Evolutionary conservation across 2,888 invertebrate species (phyloP).

Genomic region (Hypomecis punctinalis): DNA sequence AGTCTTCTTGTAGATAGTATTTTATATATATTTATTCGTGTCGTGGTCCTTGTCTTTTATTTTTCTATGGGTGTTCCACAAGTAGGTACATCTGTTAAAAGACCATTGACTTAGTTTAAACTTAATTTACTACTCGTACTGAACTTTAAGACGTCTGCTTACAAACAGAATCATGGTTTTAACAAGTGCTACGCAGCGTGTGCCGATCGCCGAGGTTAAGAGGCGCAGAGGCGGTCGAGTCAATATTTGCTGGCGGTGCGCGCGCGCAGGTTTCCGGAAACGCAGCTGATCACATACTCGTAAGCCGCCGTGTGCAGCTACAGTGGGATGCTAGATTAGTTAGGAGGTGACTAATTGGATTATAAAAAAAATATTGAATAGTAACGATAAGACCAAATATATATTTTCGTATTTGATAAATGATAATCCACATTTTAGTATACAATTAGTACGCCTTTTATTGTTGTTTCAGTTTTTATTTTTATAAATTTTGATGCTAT

Average conservation of each 20-base stretch:
- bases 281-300: slow-evolving; percentile 68
- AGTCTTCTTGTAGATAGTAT: too few species aligned
- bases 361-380: too few species aligned
- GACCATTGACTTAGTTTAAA: background rate
- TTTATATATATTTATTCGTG: too few species aligned
- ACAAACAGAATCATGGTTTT: slow-evolving; percentile 10
- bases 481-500: too few species aligned
- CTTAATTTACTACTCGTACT: background rate
- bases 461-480: too few species aligned
- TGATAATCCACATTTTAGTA: too few species aligned
- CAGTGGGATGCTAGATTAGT: slow-evolving; percentile 17
- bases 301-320: slow-evolving; percentile 33
- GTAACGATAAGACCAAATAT: too few species aligned
- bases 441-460: too few species aligned
- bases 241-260: slow-evolving; percentile 65
- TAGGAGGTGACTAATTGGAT: background rate
- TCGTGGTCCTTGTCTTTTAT: too few species aligned
- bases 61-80: too few species aligned
- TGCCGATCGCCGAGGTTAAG: slow-evolving; percentile 24
- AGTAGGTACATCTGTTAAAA: background rate
- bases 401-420: too few species aligned
- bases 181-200: slow-evolving; percentile 15
- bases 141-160: background rate
- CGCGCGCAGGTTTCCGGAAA: slow-evolving; percentile 61
- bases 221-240: slow-evolving; percentile 50